Evolutionary conservation across 2,888 invertebrate species (phyloP).

Genomic region (Pristionchus fissidentatus): DNA sequence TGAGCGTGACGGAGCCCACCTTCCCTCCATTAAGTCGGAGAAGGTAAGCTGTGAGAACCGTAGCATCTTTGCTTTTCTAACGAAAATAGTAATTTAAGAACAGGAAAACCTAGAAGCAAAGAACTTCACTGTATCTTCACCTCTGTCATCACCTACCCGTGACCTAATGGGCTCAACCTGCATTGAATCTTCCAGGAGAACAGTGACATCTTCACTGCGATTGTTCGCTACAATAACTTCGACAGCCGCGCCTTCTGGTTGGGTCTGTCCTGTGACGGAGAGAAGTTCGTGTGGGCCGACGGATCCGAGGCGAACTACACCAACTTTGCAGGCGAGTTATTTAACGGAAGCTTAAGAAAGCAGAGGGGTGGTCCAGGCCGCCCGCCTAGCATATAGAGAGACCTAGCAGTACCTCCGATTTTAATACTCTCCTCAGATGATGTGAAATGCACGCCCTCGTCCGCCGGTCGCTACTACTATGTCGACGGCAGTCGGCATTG

Average conservation of each 20-base stretch:
- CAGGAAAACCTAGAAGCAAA: no score
- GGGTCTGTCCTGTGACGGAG: not conserved
- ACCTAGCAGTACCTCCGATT: not conserved
- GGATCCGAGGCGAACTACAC: constrained; percentile 10
- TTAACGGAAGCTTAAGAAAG: no score
- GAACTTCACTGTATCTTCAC: no score
- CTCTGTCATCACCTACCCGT: no score
- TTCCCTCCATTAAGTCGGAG: not conserved
- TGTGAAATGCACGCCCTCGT: not conserved
- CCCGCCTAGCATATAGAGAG: no score
- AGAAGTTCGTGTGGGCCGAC: constrained; percentile 18
- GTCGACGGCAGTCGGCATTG: not conserved
- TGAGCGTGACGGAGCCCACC: not conserved
- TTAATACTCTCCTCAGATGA: not conserved
- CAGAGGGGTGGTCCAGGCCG: no score
- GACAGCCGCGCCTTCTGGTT: constrained; percentile 18
- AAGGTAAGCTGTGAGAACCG: no score
- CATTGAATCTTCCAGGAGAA: no score
- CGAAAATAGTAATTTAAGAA: no score
- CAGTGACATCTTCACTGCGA: no score
- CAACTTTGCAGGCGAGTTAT: not conserved
- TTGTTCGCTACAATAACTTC: not conserved
- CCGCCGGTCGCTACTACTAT: not conserved
- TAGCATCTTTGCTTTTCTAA: no score
- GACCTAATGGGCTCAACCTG: no score